Conservation (phyloP, 37 sponge, comb jelly and placozoan species). For the Beroe ovata region DNA sequence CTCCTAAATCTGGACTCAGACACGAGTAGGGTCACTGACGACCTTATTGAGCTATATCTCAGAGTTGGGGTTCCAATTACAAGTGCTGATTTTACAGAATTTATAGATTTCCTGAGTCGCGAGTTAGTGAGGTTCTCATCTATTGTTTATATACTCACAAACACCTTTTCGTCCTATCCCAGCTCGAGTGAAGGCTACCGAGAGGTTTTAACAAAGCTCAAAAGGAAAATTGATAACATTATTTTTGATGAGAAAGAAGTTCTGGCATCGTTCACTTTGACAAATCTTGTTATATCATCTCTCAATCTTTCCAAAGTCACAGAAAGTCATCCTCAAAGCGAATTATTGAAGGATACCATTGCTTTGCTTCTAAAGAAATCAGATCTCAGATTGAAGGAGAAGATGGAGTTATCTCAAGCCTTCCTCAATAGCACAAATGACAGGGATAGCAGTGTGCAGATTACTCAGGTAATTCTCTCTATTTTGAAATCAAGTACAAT, state of each 20-base stretch:
- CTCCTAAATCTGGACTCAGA: not conserved
- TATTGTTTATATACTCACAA: not conserved
- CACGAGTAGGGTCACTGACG: not conserved
- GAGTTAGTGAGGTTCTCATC: not conserved
- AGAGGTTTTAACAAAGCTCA: not conserved
- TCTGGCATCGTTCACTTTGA: not conserved
- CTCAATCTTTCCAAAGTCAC: not conserved
- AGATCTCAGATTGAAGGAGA: not conserved
- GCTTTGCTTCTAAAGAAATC: not conserved
- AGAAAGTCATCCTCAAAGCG: not conserved
- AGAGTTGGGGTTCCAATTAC: not conserved
- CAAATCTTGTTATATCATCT: not conserved
- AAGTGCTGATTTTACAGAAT: not conserved
- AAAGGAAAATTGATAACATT: not conserved
- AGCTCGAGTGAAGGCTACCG: not conserved
- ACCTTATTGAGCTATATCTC: constrained; percentile 15
- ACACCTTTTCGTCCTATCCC: not conserved
- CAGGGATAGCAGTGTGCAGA: not conserved
- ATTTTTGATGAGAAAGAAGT: not conserved
- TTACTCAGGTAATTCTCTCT: not conserved
- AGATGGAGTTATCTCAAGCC: not conserved
- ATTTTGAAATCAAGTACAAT: not conserved
- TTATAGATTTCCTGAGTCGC: not conserved
- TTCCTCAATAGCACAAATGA: not conserved
- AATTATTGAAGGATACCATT: not conserved